Percentiles rank a stretch among this genome's conserved stretches.
Evolutionary conservation across 2,113 vertebrate species (phyloP).

Genomic region (Corythaeola cristata): DNA sequence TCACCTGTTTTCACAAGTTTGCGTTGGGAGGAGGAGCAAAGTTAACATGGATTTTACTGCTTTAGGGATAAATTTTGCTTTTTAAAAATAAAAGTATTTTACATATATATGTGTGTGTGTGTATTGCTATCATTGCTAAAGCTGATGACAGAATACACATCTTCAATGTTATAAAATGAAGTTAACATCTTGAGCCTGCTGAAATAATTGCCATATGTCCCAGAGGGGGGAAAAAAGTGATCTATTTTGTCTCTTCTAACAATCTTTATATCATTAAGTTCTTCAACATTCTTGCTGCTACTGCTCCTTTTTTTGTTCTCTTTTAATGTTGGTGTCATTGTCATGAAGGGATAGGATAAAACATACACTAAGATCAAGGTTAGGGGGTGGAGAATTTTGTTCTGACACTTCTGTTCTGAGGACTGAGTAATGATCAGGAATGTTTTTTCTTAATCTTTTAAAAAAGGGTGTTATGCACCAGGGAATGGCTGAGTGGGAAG

Average conservation of each 20-base stretch:
- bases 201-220: slow-evolving; percentile 56
- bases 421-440: slow-evolving; percentile 45
- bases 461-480: slow-evolving; percentile 5
- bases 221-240: background rate
- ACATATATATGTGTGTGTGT: background rate
- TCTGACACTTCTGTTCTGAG: slow-evolving; percentile 45
- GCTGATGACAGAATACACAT: too few species aligned
- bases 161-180: background rate
- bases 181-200: background rate
- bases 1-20: background rate
- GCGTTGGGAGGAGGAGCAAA: background rate
- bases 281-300: slow-evolving; percentile 32
- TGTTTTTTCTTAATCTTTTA: slow-evolving; percentile 52
- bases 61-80: background rate
- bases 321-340: slow-evolving; percentile 68
- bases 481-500: background rate
- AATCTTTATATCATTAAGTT: slow-evolving; percentile 52
- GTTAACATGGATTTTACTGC: background rate
- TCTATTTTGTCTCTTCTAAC: slow-evolving; percentile 47
- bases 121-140: background rate
- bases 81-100: background rate
- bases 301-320: slow-evolving; percentile 34
- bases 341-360: slow-evolving; percentile 68
- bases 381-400: slow-evolving; percentile 51
- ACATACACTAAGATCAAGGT: slow-evolving; percentile 55